These are phyloP conservation scores for Trichacis sp. DNA, from an alignment of 2,888 invertebrate genomes.

Conservation along the genomic window DNA sequence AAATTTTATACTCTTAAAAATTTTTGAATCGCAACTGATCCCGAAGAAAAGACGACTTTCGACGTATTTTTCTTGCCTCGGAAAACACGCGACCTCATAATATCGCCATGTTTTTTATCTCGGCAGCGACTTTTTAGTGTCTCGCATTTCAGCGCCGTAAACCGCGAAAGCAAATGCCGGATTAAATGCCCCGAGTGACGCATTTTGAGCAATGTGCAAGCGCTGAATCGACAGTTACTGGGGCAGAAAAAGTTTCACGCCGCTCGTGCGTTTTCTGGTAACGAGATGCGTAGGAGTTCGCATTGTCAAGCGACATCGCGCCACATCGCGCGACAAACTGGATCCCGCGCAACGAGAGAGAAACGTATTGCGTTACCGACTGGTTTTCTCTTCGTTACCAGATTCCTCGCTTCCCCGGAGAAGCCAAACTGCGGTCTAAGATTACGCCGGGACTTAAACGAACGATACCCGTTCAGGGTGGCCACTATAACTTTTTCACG, in stretches of 20 bases:
- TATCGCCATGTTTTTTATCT: too few species aligned
- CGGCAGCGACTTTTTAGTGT: slow-evolving; percentile 1
- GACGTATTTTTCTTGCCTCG: too few species aligned
- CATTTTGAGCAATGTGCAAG: slow-evolving; percentile 23
- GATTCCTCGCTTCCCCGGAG: slow-evolving; percentile 21
- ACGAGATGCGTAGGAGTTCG: slow-evolving; percentile 51
- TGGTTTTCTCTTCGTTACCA: slow-evolving; percentile 39
- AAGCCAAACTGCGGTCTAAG: background rate
- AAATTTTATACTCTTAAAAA: too few species aligned
- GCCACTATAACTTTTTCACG: too few species aligned
- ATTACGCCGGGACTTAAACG: background rate
- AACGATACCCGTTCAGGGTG: too few species aligned
- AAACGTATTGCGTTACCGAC: slow-evolving; percentile 56
- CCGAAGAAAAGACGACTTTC: background rate
- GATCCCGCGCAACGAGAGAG: slow-evolving; percentile 54
- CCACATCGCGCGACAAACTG: slow-evolving; percentile 54
- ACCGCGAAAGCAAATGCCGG: slow-evolving; percentile 12
- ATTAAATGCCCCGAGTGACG: slow-evolving; percentile 25
- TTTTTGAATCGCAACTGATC: background rate
- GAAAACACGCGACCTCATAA: too few species aligned
- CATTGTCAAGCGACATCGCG: slow-evolving; percentile 55
- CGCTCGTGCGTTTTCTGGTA: slow-evolving; percentile 40
- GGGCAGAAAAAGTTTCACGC: slow-evolving; percentile 48
- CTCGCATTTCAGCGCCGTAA: too few species aligned
- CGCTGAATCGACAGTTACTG: slow-evolving; percentile 44